Evolutionary conservation across 2,888 invertebrate species (phyloP), one percentile per base, ranked within the genome.

Genomic region (Parnassius smintheus): DNA sequence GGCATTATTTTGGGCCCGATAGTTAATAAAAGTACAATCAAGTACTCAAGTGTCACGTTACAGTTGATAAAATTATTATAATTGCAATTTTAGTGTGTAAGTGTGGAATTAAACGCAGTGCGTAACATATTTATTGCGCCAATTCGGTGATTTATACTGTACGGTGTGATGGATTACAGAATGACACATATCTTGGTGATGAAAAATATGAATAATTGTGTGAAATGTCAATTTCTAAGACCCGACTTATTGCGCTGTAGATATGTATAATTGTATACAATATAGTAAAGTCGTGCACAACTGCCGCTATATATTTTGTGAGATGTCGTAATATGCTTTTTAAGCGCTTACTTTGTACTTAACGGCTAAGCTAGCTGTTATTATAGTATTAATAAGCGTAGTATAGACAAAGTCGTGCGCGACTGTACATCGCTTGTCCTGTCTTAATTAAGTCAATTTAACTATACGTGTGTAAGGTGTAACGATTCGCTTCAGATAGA

Each of bases 171-270:
- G 42, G 8, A 22, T 13, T 10, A 56, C 10, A 13, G 62, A 59
- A 59, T 56, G 55, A 50, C 77, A 86, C 87, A 87, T 86, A 86
- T 87, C 86, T 75, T 76, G 77, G 71, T 78, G 74, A 76, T 71
- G 68, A 66, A 61, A 58, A 41, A 56, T 53, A 51, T 62, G 41
- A 59, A 41, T 46, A 46, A n/a, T 50, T 58, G 35, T 48, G 56
- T 49, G 11, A 56, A 53, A 56, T 45, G 62, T 61, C 66, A 68
- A 59, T 58, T 62, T 53, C n/a, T 45, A 51, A 54, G 11, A 49
- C 13, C 13, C 25, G 57, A 12, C 55, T 50, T 22, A 46, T 25
- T 50, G 50, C 44, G 35, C 41, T 55, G 59, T 63, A 63, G 62
- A 56, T 63, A 59, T 59, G 22, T 59, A 55, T 13, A 53, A 54